Evolutionary conservation across 2,113 vertebrate species (phyloP).

Genomic region (Silurus glanis): DNA sequence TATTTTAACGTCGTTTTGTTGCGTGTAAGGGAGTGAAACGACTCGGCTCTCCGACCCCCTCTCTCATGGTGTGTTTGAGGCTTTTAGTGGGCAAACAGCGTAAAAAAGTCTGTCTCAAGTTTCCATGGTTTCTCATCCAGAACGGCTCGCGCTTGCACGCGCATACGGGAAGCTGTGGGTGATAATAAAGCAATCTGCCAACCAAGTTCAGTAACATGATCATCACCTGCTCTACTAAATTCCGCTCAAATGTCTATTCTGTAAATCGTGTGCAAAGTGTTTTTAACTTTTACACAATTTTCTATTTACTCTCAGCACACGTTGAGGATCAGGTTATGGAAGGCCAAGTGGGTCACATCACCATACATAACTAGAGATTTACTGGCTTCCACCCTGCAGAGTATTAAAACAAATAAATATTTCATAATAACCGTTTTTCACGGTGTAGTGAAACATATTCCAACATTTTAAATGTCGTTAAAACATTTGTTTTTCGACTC

Average conservation of each 20-base stretch:
- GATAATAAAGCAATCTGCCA: not conserved
- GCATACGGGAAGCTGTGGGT: not conserved
- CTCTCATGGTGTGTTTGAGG: not conserved
- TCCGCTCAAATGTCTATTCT: too few relatives aligned
- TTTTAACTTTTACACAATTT: not conserved
- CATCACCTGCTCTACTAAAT: not conserved
- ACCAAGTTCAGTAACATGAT: not conserved
- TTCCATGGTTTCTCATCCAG: not conserved
- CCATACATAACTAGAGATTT: not conserved
- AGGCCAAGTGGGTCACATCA: not conserved
- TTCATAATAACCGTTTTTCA: not conserved
- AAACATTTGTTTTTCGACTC: not conserved
- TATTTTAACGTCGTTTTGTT: not conserved
- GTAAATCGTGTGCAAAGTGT: not conserved
- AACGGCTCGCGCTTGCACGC: not conserved
- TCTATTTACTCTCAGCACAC: not conserved
- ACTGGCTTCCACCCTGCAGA: not conserved
- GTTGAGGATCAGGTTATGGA: not conserved
- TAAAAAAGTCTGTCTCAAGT: not conserved
- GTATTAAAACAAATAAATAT: not conserved
- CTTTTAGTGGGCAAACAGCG: not conserved
- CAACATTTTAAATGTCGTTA: not conserved
- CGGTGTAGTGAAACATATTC: not conserved
- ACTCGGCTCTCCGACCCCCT: not conserved
- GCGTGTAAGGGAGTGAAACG: not conserved